Base-by-base conservation (phyloP, 2,113 vertebrate species). In the Tretioscincus oriximinensis region DNA sequence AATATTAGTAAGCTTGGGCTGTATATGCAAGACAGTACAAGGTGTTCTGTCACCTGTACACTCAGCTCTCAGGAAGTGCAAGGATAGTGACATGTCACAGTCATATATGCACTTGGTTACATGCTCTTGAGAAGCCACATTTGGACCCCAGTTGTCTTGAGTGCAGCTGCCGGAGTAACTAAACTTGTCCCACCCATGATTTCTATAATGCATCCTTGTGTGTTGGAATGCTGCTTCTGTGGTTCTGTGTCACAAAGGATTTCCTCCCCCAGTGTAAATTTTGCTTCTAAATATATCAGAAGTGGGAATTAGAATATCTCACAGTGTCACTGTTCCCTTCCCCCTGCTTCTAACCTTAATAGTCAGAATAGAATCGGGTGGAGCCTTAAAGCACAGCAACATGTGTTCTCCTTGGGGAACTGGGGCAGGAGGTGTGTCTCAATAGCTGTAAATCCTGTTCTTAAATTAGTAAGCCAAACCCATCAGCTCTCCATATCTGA, bases 41-140 rank as follows among this genome's bases (percentile, higher is more conserved):
- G 24, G 11, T 14, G 3, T 71, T 47, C 8, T 22, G 24, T 51
- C 45, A 47, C 49, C 41, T 49, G 45, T 51, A 11, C 14, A 31
- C 0, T 69, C 1, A 0, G 28, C 0, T 2, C 21, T 28, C 69
- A 0, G 0, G 20, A 16, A 71, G 6, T n/a, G 22, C 9, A 7
- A 9, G 24, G 31, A 35, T 20, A 1, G 18, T 22, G 72, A 20
- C 24, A 22, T 78, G 47, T 35, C 6, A 67, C 66, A 31, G 12
- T 28, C 70, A n/a, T 35, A 29, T n/a, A 28, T 78, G 24, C 10
- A 11, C 47, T 26, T 24, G 24, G 21, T 49, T 26, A 26, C 35
- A 41, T 26, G 18, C 6, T 1, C 51, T 22, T 5, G 31, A 45
- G 67, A 79, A 79, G 67, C 67, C 67, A 79, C 31, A 16, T 2